Evolutionary conservation across 37 sponge, comb jelly and placozoan genomes (phyloP).

Genomic region (Agelas oroides): DNA sequence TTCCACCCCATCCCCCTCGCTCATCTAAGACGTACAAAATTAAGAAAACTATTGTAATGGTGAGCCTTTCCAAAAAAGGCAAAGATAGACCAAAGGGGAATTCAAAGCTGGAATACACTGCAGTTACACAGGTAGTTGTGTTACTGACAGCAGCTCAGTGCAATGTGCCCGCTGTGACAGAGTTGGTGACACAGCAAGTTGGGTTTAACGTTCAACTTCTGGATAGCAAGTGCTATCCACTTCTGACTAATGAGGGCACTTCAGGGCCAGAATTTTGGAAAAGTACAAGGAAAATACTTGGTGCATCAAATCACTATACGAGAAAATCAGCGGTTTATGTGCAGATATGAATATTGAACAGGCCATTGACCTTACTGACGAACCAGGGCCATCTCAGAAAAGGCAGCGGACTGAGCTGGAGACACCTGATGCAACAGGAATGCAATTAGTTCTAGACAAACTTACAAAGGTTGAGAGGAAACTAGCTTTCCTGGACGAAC

Average conservation of each 20-base stretch:
- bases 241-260: not conserved
- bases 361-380: too few species aligned
- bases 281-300: not conserved
- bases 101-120: not conserved
- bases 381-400: too few species aligned
- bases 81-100: too few species aligned
- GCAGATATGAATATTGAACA: slow-evolving; percentile 3
- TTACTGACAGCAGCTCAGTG: not conserved
- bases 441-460: too few species aligned
- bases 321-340: slow-evolving; percentile 4
- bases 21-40: too few species aligned
- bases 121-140: not conserved
- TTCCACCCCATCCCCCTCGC: too few species aligned
- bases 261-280: slow-evolving; percentile 4
- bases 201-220: not conserved
- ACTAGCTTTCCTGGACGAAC: too few species aligned
- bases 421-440: too few species aligned
- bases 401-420: too few species aligned
- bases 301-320: slow-evolving; percentile 1
- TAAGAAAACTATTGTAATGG: too few species aligned
- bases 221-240: slow-evolving; percentile 16
- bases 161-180: not conserved
- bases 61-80: too few species aligned
- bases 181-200: not conserved
- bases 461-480: too few species aligned